Base-by-base conservation (phyloP, 2,797 vertebrate species). In the Emydoidea blandingii region DNA sequence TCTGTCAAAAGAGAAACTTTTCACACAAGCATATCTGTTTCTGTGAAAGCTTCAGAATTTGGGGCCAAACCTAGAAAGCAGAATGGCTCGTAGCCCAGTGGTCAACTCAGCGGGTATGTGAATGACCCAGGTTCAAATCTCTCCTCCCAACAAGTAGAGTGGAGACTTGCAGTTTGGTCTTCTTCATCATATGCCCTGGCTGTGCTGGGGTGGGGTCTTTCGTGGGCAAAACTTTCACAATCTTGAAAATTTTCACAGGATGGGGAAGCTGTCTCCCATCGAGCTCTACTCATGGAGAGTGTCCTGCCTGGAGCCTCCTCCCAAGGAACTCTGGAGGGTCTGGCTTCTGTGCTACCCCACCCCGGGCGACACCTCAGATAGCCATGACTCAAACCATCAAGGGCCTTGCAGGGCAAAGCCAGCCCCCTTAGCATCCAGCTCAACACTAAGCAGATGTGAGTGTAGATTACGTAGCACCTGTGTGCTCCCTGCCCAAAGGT, bases 401-500 rank as follows among this genome's bases (percentile, higher is more conserved):
- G 37, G 21, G 4, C 18, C 16, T 65, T n/a, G 34, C 5, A 41
- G 19, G 59, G 31, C 59, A 34, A 62, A 62, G 15, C 27, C 25
- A 68, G 62, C 34, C 62, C 8, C 18, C 62, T 68, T 68, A 34
- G 62, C 65, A 37, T 68, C 19, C n/a, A 21, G 18, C n/a, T 37
- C n/a, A 37, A 37, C 9, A 68, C 16, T 5, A 37, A 21, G 65
- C n/a, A 37, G 18, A 37, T 21, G n/a, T 37, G 19, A 72, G 65
- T 72, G n/a, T 23, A 5, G 65, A 68, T 37, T 68, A 37, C 9
- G 3, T 68, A 68, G 18, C 19, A 37, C n/a, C 65, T 21, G 16
- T 21, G 9, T n/a, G 18, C 9, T 6, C n/a, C 65, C 18, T 37
- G 65, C n/a, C 23, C 5, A 5, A 5, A 37, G 5, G 1, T 5